A percentile compares a stretch with the other conserved stretches of the same genome.
These are phyloP conservation scores for Pseudomugil tenellus DNA, from an alignment of 2,797 vertebrate genomes.

Conservation along the genomic window DNA sequence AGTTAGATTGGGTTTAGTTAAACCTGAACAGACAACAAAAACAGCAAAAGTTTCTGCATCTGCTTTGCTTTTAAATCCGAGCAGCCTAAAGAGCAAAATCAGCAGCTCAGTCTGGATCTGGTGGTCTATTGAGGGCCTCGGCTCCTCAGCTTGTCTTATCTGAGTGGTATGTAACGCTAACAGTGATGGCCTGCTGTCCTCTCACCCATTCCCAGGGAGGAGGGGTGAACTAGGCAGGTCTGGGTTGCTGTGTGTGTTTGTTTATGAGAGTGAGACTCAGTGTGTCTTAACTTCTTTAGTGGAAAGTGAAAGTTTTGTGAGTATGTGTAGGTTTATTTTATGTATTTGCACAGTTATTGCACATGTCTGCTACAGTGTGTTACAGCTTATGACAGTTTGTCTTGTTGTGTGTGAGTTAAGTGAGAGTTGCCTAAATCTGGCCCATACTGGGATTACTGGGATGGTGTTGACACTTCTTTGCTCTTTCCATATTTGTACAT, in stretches of 20 bases:
- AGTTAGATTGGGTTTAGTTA: not conserved
- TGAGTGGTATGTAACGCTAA: constrained; percentile 69
- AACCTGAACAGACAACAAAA: not conserved
- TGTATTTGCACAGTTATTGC: not conserved
- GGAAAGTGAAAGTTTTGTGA: constrained; percentile 20
- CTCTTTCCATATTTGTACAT: constrained; percentile 75
- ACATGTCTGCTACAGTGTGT: not conserved
- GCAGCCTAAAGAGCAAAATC: constrained; percentile 5
- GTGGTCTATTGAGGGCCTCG: constrained; percentile 40
- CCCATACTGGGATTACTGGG: constrained; percentile 53
- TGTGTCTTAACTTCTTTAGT: constrained; percentile 23
- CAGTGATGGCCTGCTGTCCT: constrained; percentile 67
- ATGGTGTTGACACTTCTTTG: constrained; percentile 69
- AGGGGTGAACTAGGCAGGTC: constrained; percentile 24
- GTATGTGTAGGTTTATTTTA: not conserved
- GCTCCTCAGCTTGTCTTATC: constrained; percentile 71
- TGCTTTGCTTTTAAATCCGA: not conserved
- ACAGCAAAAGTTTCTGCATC: not conserved
- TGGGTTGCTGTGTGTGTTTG: constrained; percentile 11
- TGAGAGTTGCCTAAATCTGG: not conserved
- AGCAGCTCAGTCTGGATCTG: constrained; percentile 25
- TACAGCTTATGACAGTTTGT: not conserved
- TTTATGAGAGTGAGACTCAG: constrained; percentile 20
- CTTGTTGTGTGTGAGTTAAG: not conserved
- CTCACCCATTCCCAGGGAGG: constrained; percentile 73